Conservation (phyloP, 2,113 vertebrate species). For the Scolopax mira region DNA sequence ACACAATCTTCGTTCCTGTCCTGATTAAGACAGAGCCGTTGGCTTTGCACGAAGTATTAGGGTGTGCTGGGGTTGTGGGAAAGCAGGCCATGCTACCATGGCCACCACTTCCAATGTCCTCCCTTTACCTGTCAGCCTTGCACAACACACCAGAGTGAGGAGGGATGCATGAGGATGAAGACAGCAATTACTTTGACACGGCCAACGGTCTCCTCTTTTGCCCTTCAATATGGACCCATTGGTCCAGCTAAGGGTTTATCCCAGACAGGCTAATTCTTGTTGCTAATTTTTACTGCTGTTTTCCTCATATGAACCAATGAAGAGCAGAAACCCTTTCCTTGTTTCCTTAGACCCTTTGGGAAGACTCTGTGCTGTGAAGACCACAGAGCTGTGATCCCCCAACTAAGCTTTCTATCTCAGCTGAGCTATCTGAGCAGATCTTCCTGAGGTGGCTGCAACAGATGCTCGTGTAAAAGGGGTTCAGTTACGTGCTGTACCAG, state of each 20-base stretch:
- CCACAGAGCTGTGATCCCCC: background rate
- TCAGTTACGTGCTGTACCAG: background rate
- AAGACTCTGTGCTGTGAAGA: background rate
- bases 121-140: background rate
- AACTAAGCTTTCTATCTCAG: background rate
- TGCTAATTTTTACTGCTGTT: background rate
- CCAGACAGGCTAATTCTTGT: background rate
- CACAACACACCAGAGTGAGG: background rate
- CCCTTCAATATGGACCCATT: background rate
- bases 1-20: background rate
- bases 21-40: background rate
- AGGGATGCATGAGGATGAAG: background rate
- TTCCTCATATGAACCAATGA: background rate
- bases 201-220: background rate
- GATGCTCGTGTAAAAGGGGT: background rate
- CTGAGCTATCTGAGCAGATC: background rate
- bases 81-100: rapidly evolving
- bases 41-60: background rate
- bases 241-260: background rate
- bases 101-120: background rate
- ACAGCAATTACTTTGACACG: background rate
- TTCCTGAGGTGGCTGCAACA: background rate
- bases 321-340: background rate
- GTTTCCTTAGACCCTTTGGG: background rate
- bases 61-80: background rate